Conservation (phyloP, 2,113 vertebrate genomes). For the Monopterus albus region DNA sequence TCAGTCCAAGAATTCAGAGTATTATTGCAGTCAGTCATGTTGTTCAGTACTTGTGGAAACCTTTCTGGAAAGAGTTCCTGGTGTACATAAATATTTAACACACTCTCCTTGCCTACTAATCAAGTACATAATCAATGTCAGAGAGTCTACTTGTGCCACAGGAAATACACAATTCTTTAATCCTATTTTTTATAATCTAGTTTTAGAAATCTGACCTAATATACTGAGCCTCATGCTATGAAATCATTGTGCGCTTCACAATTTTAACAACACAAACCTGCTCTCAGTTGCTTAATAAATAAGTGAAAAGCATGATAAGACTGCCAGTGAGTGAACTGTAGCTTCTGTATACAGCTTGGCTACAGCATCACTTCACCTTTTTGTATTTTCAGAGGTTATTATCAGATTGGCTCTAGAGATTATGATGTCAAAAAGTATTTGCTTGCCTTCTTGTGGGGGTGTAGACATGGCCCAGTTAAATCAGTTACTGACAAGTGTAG, state of each 20-base stretch:
- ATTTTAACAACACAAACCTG: not conserved
- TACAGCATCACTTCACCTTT: not conserved
- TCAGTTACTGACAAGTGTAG: conserved; percentile 60
- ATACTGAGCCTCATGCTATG: not conserved
- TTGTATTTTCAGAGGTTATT: conserved; percentile 16
- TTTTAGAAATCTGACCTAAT: conserved; percentile 25
- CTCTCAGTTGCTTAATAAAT: not conserved
- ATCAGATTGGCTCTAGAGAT: conserved; percentile 29
- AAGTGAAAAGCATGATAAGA: not conserved
- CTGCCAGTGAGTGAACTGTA: conserved; percentile 26
- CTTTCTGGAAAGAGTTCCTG: conserved; percentile 79
- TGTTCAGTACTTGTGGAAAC: conserved; percentile 55
- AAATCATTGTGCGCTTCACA: not conserved
- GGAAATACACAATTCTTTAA: conserved; percentile 29
- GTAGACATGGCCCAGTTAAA: conserved; percentile 73
- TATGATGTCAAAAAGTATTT: conserved; percentile 40
- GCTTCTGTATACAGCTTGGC: not conserved
- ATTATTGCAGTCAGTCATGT: conserved; percentile 35
- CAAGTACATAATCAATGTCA: conserved; percentile 43
- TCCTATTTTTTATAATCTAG: not conserved
- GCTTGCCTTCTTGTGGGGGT: conserved; percentile 48
- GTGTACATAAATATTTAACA: conserved; percentile 64
- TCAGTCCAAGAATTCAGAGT: conserved; percentile 36
- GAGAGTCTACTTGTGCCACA: conserved; percentile 34
- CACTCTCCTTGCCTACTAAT: conserved; percentile 11